phyloP scores from a whole-genome alignment of 2,113 vertebrate genomes.

The Procavia capensis region DNA sequence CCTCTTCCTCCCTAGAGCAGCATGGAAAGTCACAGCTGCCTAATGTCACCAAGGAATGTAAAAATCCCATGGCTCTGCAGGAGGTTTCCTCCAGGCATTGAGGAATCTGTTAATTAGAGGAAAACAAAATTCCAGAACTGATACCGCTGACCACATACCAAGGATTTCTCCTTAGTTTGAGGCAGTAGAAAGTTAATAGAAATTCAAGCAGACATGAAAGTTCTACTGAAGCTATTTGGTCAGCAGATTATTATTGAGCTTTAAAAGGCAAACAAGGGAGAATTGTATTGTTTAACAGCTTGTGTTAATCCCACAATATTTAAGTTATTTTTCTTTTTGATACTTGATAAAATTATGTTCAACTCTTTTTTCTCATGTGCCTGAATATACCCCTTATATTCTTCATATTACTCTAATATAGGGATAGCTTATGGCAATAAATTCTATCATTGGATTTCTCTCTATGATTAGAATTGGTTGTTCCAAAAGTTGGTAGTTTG shows the following conservation, averaged over 20 bases:
- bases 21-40: background rate
- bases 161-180: background rate
- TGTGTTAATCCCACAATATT: background rate
- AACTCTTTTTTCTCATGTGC: background rate
- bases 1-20: background rate
- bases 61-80: background rate
- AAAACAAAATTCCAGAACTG: conserved; percentile 10
- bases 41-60: background rate
- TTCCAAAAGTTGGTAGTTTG: too few species aligned
- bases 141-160: background rate
- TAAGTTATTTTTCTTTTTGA: conserved; percentile 21
- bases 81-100: background rate
- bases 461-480: conserved; percentile 42
- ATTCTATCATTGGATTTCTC: background rate
- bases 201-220: conserved; percentile 11
- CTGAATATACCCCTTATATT: background rate
- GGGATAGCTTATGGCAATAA: conserved; percentile 10
- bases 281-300: background rate
- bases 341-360: conserved; percentile 25
- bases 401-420: conserved; percentile 37
- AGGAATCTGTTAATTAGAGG: background rate
- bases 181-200: background rate
- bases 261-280: conserved; percentile 8
- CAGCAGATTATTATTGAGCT: conserved; percentile 2
- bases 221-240: background rate